These are phyloP conservation scores for Myotis vivesi DNA, from an alignment of 2,797 vertebrate species.

Conservation along the genomic window DNA sequence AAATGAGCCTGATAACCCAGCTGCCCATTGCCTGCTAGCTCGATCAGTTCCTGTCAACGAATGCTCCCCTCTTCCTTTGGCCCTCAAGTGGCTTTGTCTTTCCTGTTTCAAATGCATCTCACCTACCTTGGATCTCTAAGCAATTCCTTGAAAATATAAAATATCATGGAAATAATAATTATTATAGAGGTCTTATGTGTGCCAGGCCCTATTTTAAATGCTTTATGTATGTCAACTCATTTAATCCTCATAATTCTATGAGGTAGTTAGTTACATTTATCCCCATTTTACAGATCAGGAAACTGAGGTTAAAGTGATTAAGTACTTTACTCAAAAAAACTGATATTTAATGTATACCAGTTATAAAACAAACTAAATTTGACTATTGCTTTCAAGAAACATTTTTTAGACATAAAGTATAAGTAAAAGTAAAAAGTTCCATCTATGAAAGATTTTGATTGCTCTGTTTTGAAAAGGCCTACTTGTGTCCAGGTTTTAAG, in stretches of 20 bases:
- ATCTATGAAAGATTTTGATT: background rate
- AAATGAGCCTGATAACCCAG: background rate
- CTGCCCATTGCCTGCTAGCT: background rate
- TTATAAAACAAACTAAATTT: constrained; percentile 9
- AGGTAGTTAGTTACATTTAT: background rate
- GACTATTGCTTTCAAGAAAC: background rate
- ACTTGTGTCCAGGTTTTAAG: background rate
- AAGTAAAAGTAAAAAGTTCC: constrained; percentile 16
- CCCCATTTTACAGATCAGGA: constrained; percentile 1
- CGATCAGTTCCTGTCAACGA: background rate
- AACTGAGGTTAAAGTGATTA: background rate
- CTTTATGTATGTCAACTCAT: background rate
- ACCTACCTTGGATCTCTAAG: background rate
- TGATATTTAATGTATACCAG: background rate
- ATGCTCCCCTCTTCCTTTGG: background rate
- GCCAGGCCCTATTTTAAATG: background rate
- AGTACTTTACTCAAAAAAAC: background rate
- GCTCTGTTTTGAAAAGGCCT: constrained; percentile 1
- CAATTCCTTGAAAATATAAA: constrained; percentile 19
- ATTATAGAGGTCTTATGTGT: background rate
- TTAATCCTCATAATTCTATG: background rate
- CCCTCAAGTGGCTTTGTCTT: background rate
- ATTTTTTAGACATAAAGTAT: background rate
- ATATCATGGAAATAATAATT: background rate
- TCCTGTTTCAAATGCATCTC: background rate